Conservation (phyloP, 2,113 vertebrate species). For the Puma concolor region DNA sequence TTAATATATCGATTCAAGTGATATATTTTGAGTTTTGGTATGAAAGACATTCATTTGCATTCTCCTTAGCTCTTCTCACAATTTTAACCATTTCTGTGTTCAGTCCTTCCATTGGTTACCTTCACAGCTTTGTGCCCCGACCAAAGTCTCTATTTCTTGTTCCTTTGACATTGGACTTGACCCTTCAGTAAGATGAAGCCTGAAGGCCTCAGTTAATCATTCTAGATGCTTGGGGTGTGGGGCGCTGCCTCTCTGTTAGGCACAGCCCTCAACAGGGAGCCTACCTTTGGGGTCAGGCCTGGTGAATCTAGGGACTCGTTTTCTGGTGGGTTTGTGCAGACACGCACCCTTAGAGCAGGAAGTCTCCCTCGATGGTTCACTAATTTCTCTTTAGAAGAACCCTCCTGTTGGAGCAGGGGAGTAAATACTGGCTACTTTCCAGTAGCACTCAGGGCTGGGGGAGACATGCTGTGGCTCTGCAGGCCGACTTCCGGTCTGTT, state of each 20-base stretch:
- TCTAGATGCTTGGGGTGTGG: neutral
- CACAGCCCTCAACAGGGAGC: neutral
- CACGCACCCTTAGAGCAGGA: neutral
- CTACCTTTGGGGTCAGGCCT: neutral
- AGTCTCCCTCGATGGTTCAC: neutral
- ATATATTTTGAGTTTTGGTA: neutral
- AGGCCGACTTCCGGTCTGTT: neutral
- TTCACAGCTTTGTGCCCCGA: neutral
- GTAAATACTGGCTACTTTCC: neutral
- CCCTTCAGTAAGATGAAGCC: fast-evolving
- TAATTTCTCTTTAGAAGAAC: neutral
- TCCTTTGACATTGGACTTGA: neutral
- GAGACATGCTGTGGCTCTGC: neutral
- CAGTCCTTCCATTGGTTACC: neutral
- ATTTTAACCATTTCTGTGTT: neutral
- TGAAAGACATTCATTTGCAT: neutral
- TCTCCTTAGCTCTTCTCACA: neutral
- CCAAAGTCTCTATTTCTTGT: neutral
- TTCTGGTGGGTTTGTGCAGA: neutral
- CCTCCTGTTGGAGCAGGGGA: neutral
- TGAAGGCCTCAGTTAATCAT: neutral
- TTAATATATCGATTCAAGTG: neutral
- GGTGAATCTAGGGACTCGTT: neutral
- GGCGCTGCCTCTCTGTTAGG: neutral
- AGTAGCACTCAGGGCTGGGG: neutral